A percentile compares a stretch with the other conserved stretches of the same genome.
Evolutionary conservation across 1,140 invertebrate genomes (phyloP).

Genomic region (Eurosta solidaginis): DNA sequence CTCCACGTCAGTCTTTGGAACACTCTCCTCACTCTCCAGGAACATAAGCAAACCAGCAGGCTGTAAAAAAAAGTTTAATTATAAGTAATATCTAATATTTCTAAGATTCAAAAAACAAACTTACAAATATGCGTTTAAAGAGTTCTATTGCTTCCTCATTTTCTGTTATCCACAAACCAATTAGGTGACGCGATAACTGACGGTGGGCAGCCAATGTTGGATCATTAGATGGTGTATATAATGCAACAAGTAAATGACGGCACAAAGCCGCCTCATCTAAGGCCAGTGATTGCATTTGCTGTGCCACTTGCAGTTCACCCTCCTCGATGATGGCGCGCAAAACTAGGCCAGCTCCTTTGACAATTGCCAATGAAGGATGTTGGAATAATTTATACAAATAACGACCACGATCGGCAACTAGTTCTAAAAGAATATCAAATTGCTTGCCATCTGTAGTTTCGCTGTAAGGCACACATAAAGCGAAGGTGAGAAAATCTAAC

Average conservation of each 20-base stretch:
- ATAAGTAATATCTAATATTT: background rate
- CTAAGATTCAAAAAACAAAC: constrained; percentile 16
- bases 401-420: constrained; percentile 90
- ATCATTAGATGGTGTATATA: constrained; percentile 83
- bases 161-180: constrained; percentile 95
- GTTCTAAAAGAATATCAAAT: constrained; percentile 92
- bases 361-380: constrained; percentile 95
- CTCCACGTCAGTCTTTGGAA: constrained; percentile 74
- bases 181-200: constrained; percentile 93
- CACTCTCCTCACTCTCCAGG: constrained; percentile 84
- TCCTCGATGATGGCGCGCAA: constrained; percentile 98
- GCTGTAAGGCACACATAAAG: constrained; percentile 97
- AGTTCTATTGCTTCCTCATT: constrained; percentile 90
- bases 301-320: constrained; percentile 85
- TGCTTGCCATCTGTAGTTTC: constrained; percentile 98
- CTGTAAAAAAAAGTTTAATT: constrained; percentile 59
- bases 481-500: constrained; percentile 99
- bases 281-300: constrained; percentile 94
- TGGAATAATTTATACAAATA: constrained; percentile 94
- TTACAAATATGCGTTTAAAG: constrained; percentile 86
- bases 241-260: constrained; percentile 87
- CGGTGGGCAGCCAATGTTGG: constrained; percentile 80
- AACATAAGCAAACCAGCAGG: constrained; percentile 87
- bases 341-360: constrained; percentile 96
- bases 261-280: constrained; percentile 96